Evolutionary conservation across 1,140 invertebrate genomes (phyloP).

Genomic region (Ridgeia piscesae): DNA sequence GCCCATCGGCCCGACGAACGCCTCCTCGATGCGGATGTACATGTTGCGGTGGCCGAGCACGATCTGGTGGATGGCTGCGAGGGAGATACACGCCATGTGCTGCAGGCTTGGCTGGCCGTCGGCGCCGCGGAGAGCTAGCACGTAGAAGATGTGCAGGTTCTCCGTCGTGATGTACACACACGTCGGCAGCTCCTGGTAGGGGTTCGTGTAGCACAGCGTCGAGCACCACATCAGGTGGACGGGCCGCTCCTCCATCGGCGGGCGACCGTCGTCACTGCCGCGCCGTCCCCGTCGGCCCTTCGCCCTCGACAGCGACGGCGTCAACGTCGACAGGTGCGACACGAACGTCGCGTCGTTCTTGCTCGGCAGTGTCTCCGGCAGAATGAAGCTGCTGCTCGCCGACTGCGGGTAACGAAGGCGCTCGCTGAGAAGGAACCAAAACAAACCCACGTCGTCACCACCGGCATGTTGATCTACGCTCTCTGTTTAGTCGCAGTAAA

Average conservation of each 20-base stretch:
- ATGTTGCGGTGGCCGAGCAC: slow-evolving; percentile 46
- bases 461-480: no score
- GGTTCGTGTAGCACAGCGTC: slow-evolving; percentile 42
- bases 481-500: no score
- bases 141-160: slow-evolving; percentile 45
- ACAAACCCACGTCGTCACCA: no score
- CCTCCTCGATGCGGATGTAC: slow-evolving; percentile 49
- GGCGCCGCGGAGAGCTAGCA: slow-evolving; percentile 34
- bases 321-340: slow-evolving; percentile 17
- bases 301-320: not conserved
- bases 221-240: slow-evolving; percentile 49
- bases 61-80: slow-evolving; percentile 49
- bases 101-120: slow-evolving; percentile 37
- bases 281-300: not conserved
- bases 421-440: not conserved
- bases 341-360: slow-evolving; percentile 25
- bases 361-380: slow-evolving; percentile 31
- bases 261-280: not conserved
- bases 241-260: slow-evolving; percentile 21
- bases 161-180: slow-evolving; percentile 49
- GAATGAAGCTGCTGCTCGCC: slow-evolving; percentile 10
- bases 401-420: not conserved
- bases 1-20: slow-evolving; percentile 47
- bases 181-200: slow-evolving; percentile 35
- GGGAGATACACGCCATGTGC: slow-evolving; percentile 33